A percentile compares a stretch with the other conserved stretches of the same genome.
These are phyloP conservation scores for Synergus umbraculus DNA, from an alignment of 2,888 invertebrate species.

Conservation along the genomic window DNA sequence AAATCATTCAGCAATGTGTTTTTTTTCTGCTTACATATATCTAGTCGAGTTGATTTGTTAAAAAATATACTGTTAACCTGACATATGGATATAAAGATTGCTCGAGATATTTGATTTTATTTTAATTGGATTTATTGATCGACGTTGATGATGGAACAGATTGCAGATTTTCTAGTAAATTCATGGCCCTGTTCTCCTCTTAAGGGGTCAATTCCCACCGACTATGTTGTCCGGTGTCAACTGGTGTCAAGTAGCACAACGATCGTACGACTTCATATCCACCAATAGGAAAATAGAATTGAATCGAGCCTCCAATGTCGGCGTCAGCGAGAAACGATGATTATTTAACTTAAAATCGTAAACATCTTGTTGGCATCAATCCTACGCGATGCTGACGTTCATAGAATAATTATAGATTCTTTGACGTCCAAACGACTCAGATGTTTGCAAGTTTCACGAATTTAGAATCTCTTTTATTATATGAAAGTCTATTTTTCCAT, in stretches of 20 bases:
- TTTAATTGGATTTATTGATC: background rate
- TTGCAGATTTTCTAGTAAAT: conserved; percentile 40
- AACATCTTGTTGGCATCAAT: conserved; percentile 38
- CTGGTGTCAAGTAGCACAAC: conserved; percentile 59
- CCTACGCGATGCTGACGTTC: conserved; percentile 31
- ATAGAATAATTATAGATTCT: conserved; percentile 28
- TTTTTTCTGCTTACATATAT: background rate
- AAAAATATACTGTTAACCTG: background rate
- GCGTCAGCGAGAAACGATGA: conserved; percentile 26
- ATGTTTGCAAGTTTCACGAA: conserved; percentile 12
- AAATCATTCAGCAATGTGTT: too few relatives aligned
- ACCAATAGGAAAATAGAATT: conserved; percentile 52
- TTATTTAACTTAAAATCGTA: conserved; percentile 39
- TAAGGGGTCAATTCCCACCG: conserved; percentile 55
- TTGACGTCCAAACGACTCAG: background rate
- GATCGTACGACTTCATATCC: conserved; percentile 56
- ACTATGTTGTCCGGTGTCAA: conserved; percentile 55
- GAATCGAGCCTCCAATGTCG: conserved; percentile 55
- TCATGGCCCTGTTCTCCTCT: conserved; percentile 52
- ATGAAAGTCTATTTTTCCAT: background rate
- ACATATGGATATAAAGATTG: background rate
- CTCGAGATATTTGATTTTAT: conserved; percentile 1
- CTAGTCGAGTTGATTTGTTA: background rate
- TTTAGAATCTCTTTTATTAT: background rate
- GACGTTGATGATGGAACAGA: conserved; percentile 29